A percentile compares a stretch with the other conserved stretches of the same genome.
Conservation (phyloP, 2,797 vertebrate genomes). For the Phyllotis vaccarum region DNA sequence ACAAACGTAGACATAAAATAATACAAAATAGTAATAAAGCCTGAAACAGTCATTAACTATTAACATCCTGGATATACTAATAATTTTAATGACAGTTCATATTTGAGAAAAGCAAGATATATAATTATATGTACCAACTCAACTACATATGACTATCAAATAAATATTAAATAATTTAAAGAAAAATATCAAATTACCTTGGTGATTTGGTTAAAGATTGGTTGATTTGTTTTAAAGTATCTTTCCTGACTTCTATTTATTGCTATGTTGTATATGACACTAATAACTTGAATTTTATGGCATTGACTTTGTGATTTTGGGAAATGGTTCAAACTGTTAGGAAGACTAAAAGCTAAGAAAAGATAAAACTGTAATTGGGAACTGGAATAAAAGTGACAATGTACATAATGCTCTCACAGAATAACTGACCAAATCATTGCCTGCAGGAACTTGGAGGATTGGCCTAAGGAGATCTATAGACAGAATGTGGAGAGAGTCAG, state of each 20-base stretch:
- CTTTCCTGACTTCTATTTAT: neutral
- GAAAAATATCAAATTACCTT: slow-evolving; percentile 11
- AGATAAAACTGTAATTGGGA: neutral
- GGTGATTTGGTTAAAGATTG: neutral
- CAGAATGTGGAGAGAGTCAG: slow-evolving; percentile 38
- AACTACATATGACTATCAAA: neutral
- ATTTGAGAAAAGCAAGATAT: neutral
- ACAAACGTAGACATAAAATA: neutral
- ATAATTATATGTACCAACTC: neutral
- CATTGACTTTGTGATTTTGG: neutral
- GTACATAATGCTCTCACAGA: slow-evolving; percentile 32
- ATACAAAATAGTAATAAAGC: neutral
- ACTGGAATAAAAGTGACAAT: slow-evolving; percentile 53
- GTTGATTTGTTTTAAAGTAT: neutral
- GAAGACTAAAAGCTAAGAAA: neutral
- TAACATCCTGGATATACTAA: neutral
- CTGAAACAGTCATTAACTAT: neutral
- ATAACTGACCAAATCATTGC: slow-evolving; percentile 58
- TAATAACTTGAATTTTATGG: neutral
- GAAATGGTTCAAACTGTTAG: slow-evolving; percentile 15
- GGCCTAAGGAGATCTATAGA: slow-evolving; percentile 63
- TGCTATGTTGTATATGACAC: neutral
- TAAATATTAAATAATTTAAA: slow-evolving; percentile 18
- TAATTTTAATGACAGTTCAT: neutral
- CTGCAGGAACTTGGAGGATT: slow-evolving; percentile 60